Evolutionary conservation across 2,113 vertebrate genomes (phyloP), one percentile per base, ranked within the genome.

Genomic region (Hipposideros armiger): DNA sequence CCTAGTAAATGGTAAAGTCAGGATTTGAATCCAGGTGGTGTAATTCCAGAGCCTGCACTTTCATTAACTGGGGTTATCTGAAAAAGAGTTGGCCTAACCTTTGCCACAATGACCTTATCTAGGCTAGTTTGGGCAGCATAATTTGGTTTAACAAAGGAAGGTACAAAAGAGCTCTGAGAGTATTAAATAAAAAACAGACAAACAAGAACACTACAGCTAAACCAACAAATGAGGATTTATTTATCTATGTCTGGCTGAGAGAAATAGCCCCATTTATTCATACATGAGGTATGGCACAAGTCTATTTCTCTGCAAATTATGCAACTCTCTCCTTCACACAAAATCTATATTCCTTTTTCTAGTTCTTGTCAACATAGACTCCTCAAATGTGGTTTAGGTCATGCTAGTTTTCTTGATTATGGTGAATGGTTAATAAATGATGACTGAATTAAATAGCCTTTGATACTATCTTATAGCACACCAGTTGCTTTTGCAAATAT

Each of bases 221-320:
- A 72, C 42, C 66, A 91, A 73, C 16, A 92, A 52, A 83, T 70
- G 20, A 67, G 4, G 28, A 89, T 66, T 40, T 76, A 83, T 85
- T 92, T 36, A 83, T 70, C 58, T 80, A 58, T 85, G 67, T 62
- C 30, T 60, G 45, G 15, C 11, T 80, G 67, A 92, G 78, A 93
- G 17, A 8, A 88, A 77, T 3, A 87, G 58, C 9, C 16, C 20
- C 13, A 91, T 78, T 89, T 80, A 93, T 83, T 96, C 24, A 91
- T n/a, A 64, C 16, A 32, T 87, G 74, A 94, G 36, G 28, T 40
- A 67, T 17, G 24, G 26, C 36, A 50, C 26, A 36, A 70, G 83
- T 84, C 3, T 80, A 16, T 82, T 91, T 95, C 64, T 93, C 60
- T 77, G 90, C 20, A 94, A 85, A 90, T 54, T 69, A 96, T 93